phyloP scores from a whole-genome alignment of 2,113 vertebrate species.

The Ginglymostoma cirratum region DNA sequence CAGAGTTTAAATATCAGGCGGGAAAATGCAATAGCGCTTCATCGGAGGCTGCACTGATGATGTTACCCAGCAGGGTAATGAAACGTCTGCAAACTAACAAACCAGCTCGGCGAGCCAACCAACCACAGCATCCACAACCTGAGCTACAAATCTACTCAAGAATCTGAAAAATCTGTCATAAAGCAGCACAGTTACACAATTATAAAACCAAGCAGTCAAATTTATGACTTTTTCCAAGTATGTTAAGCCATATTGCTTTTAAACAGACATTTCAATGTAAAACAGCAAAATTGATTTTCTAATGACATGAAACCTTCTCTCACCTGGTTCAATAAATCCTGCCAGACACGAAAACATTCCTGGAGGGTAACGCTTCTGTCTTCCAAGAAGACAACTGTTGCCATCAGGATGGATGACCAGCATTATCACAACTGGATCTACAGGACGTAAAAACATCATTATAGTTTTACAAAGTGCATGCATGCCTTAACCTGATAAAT shows the following conservation, averaged over 20 bases:
- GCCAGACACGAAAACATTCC: conserved; percentile 88
- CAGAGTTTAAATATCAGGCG: no score
- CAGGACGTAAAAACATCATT: not conserved
- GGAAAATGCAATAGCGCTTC: no score
- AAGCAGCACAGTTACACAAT: not conserved
- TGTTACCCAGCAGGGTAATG: no score
- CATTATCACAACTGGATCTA: conserved; percentile 97
- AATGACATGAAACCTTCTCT: conserved; percentile 20
- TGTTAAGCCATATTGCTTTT: conserved; percentile 18
- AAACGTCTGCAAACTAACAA: no score
- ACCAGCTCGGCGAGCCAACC: no score
- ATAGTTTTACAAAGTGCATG: not conserved
- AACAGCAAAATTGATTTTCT: conserved; percentile 26
- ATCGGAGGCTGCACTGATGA: no score
- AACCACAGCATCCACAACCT: no score
- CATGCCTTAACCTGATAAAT: not conserved
- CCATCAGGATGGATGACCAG: conserved; percentile 88
- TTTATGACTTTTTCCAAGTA: not conserved
- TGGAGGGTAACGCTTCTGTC: conserved; percentile 76
- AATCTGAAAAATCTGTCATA: not conserved
- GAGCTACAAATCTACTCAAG: no score
- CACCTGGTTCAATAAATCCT: conserved; percentile 91
- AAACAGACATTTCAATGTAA: conserved; percentile 27
- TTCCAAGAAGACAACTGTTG: conserved; percentile 81
- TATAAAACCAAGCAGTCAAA: conserved; percentile 10